Conservation (phyloP, 2,113 vertebrate genomes). For the Bos indicus region DNA sequence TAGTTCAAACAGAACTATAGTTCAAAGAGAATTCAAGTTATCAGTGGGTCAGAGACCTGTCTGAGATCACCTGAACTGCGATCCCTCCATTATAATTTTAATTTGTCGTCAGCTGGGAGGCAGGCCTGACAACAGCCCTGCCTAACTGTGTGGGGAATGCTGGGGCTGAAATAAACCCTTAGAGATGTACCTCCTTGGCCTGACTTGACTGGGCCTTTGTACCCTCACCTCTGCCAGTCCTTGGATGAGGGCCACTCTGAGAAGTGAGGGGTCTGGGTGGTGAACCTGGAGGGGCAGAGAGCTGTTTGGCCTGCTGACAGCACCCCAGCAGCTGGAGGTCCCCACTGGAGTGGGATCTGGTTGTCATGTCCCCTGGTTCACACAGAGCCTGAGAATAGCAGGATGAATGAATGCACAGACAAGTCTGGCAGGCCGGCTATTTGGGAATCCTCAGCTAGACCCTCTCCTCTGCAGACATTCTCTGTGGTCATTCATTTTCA, state of each 20-base stretch:
- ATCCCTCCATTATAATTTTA: neutral
- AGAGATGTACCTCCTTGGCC: fast-evolving
- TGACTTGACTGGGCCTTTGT: fast-evolving
- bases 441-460: neutral
- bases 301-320: neutral
- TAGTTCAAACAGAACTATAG: neutral
- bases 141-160: fast-evolving
- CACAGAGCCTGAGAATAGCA: neutral
- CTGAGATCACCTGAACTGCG: neutral
- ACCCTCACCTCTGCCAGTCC: fast-evolving
- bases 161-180: too few species aligned
- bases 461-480: neutral
- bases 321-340: neutral
- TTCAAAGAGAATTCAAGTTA: neutral
- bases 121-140: neutral
- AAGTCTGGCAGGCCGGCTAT: neutral
- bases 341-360: too few species aligned
- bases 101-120: fast-evolving
- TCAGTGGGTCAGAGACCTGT: neutral
- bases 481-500: neutral
- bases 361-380: too few species aligned
- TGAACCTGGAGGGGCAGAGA: neutral
- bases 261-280: neutral
- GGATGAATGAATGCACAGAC: neutral
- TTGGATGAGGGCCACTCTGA: fast-evolving